Evolutionary conservation across 2,797 vertebrate genomes (phyloP).

Genomic region (Synaphobranchus kaupii): DNA sequence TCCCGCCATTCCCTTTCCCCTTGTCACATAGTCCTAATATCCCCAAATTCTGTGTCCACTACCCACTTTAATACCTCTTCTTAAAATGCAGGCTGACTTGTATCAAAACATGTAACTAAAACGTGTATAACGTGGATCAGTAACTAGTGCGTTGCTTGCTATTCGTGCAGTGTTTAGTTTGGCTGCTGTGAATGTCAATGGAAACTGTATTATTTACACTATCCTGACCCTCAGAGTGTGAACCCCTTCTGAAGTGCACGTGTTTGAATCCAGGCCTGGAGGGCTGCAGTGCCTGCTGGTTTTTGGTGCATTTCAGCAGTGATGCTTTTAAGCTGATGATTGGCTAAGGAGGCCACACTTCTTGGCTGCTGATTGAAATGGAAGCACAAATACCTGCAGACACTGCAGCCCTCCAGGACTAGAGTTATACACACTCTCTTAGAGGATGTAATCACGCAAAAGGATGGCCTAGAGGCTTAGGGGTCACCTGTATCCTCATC

Average conservation of each 20-base stretch:
- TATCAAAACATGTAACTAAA: background rate
- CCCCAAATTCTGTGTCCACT: background rate
- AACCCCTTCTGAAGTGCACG: background rate
- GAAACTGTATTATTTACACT: slow-evolving; percentile 1
- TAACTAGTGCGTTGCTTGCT: background rate
- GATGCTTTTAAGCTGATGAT: background rate
- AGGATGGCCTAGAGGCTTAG: background rate
- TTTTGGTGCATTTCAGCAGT: background rate
- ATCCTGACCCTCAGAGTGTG: background rate
- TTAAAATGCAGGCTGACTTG: background rate
- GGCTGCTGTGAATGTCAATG: background rate
- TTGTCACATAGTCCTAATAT: background rate
- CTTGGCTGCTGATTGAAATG: background rate
- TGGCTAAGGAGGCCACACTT: background rate
- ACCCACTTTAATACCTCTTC: background rate
- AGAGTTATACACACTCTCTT: too few relatives aligned
- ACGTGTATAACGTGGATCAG: background rate
- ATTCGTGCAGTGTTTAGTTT: background rate
- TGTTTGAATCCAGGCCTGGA: background rate
- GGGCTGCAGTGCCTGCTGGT: background rate
- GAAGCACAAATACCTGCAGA: too few relatives aligned
- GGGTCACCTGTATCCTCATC: background rate
- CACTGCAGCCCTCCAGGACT: too few relatives aligned
- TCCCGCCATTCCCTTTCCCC: background rate
- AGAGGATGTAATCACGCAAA: too few relatives aligned